Evolutionary conservation across 2,797 vertebrate species (phyloP).

Genomic region (Scyliorhinus canicula): DNA sequence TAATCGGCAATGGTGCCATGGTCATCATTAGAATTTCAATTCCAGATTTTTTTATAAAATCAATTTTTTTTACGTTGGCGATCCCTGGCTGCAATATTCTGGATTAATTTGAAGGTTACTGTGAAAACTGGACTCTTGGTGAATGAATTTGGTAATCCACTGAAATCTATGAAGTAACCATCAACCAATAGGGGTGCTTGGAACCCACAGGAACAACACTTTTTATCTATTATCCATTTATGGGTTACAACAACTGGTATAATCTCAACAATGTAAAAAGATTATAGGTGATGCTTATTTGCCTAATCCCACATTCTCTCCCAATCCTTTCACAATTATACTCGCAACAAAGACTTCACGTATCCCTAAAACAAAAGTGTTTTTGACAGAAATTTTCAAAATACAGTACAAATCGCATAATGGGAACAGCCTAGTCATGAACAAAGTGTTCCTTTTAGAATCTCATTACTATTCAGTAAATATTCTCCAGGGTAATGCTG

Average conservation of each 20-base stretch:
- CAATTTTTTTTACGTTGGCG: no score
- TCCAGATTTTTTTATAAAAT: no score
- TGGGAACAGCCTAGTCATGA: constrained; percentile 23
- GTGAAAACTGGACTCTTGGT: not conserved
- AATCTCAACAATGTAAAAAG: not conserved
- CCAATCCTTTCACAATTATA: not conserved
- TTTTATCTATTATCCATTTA: not conserved
- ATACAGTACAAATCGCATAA: not conserved
- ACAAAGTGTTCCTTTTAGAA: constrained; percentile 30
- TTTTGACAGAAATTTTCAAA: not conserved
- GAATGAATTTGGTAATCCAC: not conserved
- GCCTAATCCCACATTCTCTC: not conserved
- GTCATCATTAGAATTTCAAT: no score
- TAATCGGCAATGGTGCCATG: no score
- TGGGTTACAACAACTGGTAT: not conserved
- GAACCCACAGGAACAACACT: not conserved
- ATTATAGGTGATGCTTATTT: not conserved
- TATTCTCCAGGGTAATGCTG: not conserved
- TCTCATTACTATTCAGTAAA: constrained; percentile 22
- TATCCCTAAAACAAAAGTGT: not conserved
- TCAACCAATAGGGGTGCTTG: not conserved
- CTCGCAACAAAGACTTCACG: not conserved
- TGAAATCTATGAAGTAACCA: not conserved
- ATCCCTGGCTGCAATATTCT: not conserved
- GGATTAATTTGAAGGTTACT: not conserved